Conservation (phyloP, 2,888 invertebrate species). For the Teleiodes luculella region DNA sequence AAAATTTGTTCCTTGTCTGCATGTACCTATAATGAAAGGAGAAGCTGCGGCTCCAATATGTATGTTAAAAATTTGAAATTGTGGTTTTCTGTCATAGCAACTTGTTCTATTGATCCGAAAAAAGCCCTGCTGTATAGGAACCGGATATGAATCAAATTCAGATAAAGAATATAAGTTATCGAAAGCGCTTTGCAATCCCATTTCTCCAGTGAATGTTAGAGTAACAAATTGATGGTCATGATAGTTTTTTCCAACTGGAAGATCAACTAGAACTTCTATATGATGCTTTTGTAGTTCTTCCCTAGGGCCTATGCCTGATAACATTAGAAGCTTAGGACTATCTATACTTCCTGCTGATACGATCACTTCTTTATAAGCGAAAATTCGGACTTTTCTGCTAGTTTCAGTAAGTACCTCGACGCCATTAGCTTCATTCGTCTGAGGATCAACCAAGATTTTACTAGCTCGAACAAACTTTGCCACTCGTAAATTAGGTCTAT, state of each 20-base stretch:
- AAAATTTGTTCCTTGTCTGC: conserved; percentile 36
- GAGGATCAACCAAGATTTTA: conserved; percentile 48
- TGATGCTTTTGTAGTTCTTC: conserved; percentile 41
- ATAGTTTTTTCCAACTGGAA: conserved; percentile 62
- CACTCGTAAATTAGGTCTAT: conserved; percentile 49
- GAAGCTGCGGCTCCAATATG: conserved; percentile 51
- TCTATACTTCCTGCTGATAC: conserved; percentile 60
- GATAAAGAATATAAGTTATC: conserved; percentile 37
- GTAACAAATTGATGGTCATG: conserved; percentile 52
- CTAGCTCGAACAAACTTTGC: conserved; percentile 52
- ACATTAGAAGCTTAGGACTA: conserved; percentile 58
- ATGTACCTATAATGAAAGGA: conserved; percentile 37
- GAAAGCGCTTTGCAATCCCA: conserved; percentile 48
- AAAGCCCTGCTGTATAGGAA: conserved; percentile 48
- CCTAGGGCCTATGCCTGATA: conserved; percentile 59
- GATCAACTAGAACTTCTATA: conserved; percentile 44
- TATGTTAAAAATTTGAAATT: conserved; percentile 55
- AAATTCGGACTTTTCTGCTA: conserved; percentile 40
- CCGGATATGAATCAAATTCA: conserved; percentile 40
- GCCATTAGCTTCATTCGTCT: conserved; percentile 42
- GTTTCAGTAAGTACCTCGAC: conserved; percentile 42
- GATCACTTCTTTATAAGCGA: conserved; percentile 50
- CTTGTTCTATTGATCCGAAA: conserved; percentile 39
- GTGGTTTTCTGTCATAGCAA: conserved; percentile 35
- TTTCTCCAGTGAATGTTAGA: conserved; percentile 44